These are phyloP conservation scores for Trogon surrucura DNA, from an alignment of 2,113 vertebrate species.

Conservation along the genomic window DNA sequence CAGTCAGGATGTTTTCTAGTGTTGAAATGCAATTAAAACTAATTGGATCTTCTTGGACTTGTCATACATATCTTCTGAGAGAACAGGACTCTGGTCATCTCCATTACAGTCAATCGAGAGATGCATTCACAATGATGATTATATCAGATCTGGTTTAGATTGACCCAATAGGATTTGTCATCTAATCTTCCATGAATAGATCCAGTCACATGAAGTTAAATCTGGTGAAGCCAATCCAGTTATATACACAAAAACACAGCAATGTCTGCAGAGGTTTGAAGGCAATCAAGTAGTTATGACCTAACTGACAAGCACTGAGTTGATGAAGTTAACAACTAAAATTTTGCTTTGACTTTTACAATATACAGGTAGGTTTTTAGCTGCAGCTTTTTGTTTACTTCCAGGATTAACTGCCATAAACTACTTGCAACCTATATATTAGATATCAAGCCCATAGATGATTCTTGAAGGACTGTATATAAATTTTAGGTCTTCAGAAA, in stretches of 20 bases:
- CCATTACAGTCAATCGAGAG: slow-evolving; percentile 29
- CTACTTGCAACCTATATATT: not conserved
- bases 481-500: not conserved
- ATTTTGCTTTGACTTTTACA: not conserved
- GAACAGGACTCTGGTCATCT: slow-evolving; percentile 21
- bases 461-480: not conserved
- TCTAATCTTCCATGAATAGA: slow-evolving; percentile 21
- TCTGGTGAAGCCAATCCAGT: not conserved
- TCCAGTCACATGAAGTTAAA: slow-evolving; percentile 22
- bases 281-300: not conserved
- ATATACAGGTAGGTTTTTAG: not conserved
- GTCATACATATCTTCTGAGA: slow-evolving; percentile 50
- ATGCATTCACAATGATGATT: not conserved
- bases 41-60: slow-evolving; percentile 30
- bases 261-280: not conserved
- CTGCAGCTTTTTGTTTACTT: not conserved
- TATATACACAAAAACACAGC: not conserved
- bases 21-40: slow-evolving; percentile 59
- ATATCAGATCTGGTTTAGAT: slow-evolving; percentile 41
- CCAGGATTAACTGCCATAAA: not conserved
- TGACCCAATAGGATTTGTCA: slow-evolving; percentile 37
- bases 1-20: slow-evolving; percentile 36
- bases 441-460: not conserved
- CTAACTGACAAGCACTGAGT: not conserved
- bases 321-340: not conserved